Conservation (phyloP, 2,797 vertebrate species). For the Coccyzus lansbergi region DNA sequence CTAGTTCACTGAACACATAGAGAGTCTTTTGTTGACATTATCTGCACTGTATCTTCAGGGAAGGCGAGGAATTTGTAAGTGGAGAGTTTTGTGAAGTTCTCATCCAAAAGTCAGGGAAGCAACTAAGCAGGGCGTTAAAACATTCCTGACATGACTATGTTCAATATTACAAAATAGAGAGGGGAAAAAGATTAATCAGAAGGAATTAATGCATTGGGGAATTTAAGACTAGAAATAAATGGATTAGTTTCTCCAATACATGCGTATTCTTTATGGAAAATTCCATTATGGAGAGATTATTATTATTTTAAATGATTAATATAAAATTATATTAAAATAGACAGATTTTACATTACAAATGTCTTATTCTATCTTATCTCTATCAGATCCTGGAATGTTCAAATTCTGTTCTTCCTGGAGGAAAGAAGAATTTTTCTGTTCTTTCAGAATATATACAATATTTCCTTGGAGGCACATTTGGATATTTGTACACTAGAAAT, state of each 20-base stretch:
- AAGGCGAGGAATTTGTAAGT: neutral
- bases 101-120: neutral
- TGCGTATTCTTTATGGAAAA: neutral
- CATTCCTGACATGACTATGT: neutral
- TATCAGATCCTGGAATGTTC: neutral
- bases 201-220: neutral
- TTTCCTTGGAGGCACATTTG: neutral
- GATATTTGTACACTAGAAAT: neutral
- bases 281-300: neutral
- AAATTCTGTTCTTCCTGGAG: neutral
- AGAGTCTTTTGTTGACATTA: neutral
- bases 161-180: neutral
- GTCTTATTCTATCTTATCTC: neutral
- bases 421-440: neutral
- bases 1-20: neutral
- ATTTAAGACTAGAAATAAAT: neutral
- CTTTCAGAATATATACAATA: neutral
- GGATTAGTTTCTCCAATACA: neutral
- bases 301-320: conserved; percentile 27
- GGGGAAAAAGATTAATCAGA: neutral
- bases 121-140: neutral
- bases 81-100: conserved; percentile 20
- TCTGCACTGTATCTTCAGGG: conserved; percentile 13
- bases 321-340: neutral
- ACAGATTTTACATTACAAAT: neutral